A percentile compares a stretch with the other conserved stretches of the same genome.
These are phyloP conservation scores for Agrochola lychnidis DNA, from an alignment of 2,888 invertebrate species.

Conservation along the genomic window DNA sequence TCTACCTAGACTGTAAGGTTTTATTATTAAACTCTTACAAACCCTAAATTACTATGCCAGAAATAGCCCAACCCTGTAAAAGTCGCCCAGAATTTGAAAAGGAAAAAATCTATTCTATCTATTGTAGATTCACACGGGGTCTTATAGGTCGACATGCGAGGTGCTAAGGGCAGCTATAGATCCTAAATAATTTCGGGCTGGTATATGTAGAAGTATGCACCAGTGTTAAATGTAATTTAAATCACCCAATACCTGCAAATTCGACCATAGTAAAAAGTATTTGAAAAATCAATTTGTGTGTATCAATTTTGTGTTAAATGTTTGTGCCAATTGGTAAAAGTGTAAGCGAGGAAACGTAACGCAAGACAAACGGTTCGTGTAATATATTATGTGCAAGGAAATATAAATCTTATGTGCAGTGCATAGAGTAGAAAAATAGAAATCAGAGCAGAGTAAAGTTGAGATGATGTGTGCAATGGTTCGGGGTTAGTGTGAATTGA, in stretches of 20 bases:
- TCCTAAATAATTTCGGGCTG: slow-evolving; percentile 85
- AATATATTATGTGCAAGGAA: slow-evolving; percentile 85
- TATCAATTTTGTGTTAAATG: slow-evolving; percentile 77
- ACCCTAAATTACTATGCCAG: slow-evolving; percentile 43
- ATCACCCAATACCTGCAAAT: slow-evolving; percentile 75
- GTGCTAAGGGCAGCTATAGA: slow-evolving; percentile 81
- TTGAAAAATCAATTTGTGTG: slow-evolving; percentile 69
- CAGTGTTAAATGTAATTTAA: slow-evolving; percentile 76
- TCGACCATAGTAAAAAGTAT: slow-evolving; percentile 66
- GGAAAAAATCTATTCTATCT: slow-evolving; percentile 68
- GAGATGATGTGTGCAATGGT: slow-evolving; percentile 81
- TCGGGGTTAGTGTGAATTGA: slow-evolving; percentile 67
- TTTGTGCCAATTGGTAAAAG: slow-evolving; percentile 80
- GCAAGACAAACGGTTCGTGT: slow-evolving; percentile 82
- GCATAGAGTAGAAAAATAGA: slow-evolving; percentile 86
- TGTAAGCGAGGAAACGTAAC: slow-evolving; percentile 79
- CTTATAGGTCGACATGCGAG: slow-evolving; percentile 78
- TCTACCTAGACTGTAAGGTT: background rate
- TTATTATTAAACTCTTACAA: slow-evolving; percentile 38
- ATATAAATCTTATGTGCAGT: slow-evolving; percentile 88
- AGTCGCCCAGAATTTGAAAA: slow-evolving; percentile 53
- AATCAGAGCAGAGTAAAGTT: slow-evolving; percentile 75
- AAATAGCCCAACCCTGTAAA: slow-evolving; percentile 44
- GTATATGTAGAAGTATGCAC: slow-evolving; percentile 90
- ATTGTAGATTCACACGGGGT: slow-evolving; percentile 76